phyloP scores from a whole-genome alignment of 2,113 vertebrate species.

The Orcinus orca region DNA sequence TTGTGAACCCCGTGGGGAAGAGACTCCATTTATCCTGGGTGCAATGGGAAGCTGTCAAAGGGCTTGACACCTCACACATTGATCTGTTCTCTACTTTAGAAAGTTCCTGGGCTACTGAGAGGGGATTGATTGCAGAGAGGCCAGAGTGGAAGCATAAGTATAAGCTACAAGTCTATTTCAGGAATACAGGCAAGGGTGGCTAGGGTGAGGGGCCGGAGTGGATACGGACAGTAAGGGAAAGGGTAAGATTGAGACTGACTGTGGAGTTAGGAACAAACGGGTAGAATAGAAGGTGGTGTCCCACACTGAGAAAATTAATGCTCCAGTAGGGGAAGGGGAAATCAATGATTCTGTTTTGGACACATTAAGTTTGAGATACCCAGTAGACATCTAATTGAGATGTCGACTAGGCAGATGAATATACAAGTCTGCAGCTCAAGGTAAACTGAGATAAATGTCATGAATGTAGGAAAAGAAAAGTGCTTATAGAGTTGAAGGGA shows the following conservation, averaged over 20 bases:
- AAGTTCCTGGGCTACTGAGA: not conserved
- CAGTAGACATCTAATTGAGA: not conserved
- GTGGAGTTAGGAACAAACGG: not conserved
- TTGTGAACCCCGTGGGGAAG: not conserved
- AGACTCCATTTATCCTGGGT: not conserved
- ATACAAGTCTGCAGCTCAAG: not conserved
- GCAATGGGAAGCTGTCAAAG: not conserved
- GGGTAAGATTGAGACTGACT: not conserved
- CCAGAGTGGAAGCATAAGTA: too few species aligned
- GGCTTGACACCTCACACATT: too few species aligned
- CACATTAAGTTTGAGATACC: too few species aligned
- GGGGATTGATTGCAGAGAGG: not conserved
- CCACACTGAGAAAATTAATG: rapidly evolving
- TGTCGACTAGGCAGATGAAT: not conserved
- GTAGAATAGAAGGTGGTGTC: not conserved
- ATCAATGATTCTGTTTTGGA: not conserved
- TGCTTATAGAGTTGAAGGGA: too few species aligned
- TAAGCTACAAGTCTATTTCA: not conserved
- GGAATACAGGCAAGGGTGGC: not conserved
- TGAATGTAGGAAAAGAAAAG: not conserved
- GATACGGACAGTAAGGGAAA: not conserved
- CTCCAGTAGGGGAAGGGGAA: too few species aligned
- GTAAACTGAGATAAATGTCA: not conserved
- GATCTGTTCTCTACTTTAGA: not conserved
- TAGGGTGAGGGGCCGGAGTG: not conserved